phyloP scores from a whole-genome alignment of 2,888 invertebrate genomes.

The Gasteruption jaculator region DNA sequence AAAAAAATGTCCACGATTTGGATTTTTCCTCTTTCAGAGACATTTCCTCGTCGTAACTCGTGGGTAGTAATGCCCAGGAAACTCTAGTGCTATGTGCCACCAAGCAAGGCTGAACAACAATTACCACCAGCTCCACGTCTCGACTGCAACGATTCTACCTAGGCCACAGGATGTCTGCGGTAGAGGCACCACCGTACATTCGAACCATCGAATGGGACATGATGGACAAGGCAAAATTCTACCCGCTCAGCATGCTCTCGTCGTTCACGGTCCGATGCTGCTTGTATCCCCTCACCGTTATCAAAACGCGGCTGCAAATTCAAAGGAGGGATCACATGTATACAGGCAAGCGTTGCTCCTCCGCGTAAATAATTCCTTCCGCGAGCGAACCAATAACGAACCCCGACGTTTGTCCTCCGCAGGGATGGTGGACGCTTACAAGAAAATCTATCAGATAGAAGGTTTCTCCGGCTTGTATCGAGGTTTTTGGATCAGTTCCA shows the following conservation, averaged over 20 bases:
- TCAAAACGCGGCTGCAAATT: conserved; percentile 90
- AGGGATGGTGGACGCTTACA: conserved; percentile 82
- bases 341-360: conserved; percentile 55
- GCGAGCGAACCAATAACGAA: neutral
- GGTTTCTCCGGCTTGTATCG: conserved; percentile 85
- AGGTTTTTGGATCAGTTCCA: conserved; percentile 92
- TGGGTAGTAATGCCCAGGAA: conserved; percentile 39
- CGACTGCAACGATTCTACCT: conserved; percentile 15
- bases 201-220: conserved; percentile 95
- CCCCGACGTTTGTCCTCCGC: conserved; percentile 20
- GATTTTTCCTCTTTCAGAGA: no score
- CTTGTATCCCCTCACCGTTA: conserved; percentile 88
- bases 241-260: conserved; percentile 86
- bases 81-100: conserved; percentile 42
- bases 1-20: no score
- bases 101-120: conserved; percentile 31
- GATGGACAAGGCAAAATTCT: conserved; percentile 95
- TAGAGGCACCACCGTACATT: conserved; percentile 62
- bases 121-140: conserved; percentile 13
- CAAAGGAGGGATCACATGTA: conserved; percentile 81
- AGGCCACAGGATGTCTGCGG: conserved; percentile 47
- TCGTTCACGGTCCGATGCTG: conserved; percentile 69
- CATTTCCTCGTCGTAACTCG: no score
- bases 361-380: neutral
- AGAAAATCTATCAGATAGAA: conserved; percentile 80